Base-by-base conservation (phyloP, 2,888 invertebrate species). In the Eugnorisma glareosa region DNA sequence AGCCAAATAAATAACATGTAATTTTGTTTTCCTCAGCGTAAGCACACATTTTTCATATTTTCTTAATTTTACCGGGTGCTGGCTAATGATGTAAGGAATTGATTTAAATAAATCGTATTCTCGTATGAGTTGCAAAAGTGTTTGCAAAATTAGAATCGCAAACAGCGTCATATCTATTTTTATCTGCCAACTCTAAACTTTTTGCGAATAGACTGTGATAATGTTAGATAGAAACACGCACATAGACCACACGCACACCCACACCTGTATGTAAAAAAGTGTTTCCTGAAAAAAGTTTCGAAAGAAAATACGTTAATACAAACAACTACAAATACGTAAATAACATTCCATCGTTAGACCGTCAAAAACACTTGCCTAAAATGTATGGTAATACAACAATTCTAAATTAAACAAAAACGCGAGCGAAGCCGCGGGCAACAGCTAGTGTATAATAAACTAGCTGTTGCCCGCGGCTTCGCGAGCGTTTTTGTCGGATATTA, bases 11-110 rank as follows among this genome's bases (percentile, higher is more conserved):
- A 24, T 75, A 57, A 59, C 74, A 24, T 35, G 28, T 51, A 5
- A 28, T 45, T 63, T 59, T 51, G n/a, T 70, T 67, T 81, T 83
- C 18, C n/a, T 63, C 59, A 18, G 18, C n/a, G 10, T 28, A 13
- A 61, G 66, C 7, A 28, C 7, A 21, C 21, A 2, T 8, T 28
- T 24, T 18, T 5, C n/a, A 15, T n/a, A 28, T 35, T 35, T 54
- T 51, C 7, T 35, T 28, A 5, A 57, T 15, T 57, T 63, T 54
- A 35, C n/a, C 13, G 24, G 8, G 18, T 74, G 21, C 31, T 61
- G 24, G 45, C n/a, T 8, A 18, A 28, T 31, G 28, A 59, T 35
- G 28, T 18, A 3, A 61, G 15, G 11, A 43, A 63, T 59, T 18
- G 15, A 64, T 35, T 64, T 43, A 1, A 57, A 57, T 7, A 57